Conservation (phyloP, 2,797 vertebrate species). For the Micromesistius poutassou region DNA sequence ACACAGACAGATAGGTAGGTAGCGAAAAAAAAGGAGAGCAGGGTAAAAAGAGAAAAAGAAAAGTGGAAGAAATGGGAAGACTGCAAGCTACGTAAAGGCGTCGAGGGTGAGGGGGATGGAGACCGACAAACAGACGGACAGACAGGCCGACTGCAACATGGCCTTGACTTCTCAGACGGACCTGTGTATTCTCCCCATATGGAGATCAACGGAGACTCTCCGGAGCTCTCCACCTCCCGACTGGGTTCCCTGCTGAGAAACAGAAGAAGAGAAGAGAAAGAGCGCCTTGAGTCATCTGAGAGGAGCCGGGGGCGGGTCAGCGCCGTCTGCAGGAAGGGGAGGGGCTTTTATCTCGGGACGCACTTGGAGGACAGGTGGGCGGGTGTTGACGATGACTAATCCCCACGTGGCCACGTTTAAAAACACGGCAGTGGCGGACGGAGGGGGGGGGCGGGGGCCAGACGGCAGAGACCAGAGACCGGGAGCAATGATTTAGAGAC, state of each 20-base stretch:
- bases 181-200: conserved; percentile 77
- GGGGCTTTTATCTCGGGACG: neutral
- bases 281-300: neutral
- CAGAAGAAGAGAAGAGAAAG: neutral
- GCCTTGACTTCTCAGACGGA: conserved; percentile 17
- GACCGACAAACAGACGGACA: neutral
- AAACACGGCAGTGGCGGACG: neutral
- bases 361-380: neutral
- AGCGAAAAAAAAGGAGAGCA: too few species aligned
- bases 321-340: neutral
- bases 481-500: too few species aligned
- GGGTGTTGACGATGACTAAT: neutral
- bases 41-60: too few species aligned
- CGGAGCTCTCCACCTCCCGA: conserved; percentile 55
- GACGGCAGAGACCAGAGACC: neutral
- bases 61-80: too few species aligned
- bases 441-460: neutral
- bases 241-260: conserved; percentile 55
- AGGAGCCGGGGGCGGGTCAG: neutral
- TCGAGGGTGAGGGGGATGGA: too few species aligned
- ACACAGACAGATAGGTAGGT: neutral
- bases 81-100: too few species aligned
- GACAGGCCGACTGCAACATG: neutral
- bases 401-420: neutral
- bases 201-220: conserved; percentile 71